A percentile compares a stretch with the other conserved stretches of the same genome.
These are phyloP conservation scores for Lutraria lutraria DNA, from an alignment of 2,888 invertebrate species.

Conservation along the genomic window DNA sequence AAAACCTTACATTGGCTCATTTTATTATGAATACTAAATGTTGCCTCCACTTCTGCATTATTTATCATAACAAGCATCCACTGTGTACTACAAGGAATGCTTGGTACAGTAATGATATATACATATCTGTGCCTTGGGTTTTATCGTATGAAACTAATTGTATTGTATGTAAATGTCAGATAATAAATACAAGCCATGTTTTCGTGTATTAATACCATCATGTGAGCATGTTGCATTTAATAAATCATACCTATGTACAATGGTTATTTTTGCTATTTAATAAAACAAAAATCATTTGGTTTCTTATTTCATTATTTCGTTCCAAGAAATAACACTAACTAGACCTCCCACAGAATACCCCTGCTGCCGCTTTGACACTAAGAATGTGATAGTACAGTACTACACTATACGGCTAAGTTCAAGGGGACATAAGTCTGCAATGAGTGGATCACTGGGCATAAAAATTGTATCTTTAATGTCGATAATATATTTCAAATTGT, in stretches of 20 bases:
- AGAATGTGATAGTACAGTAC: too few species aligned
- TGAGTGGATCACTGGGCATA: too few species aligned
- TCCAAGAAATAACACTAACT: not conserved
- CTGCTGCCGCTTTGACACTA: too few species aligned
- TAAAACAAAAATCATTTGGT: not conserved
- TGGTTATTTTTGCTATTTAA: conserved; percentile 21
- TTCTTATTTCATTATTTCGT: not conserved
- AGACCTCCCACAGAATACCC: too few species aligned
- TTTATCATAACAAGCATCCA: not conserved
- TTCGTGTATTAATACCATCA: too few species aligned
- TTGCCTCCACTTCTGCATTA: not conserved
- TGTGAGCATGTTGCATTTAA: not conserved
- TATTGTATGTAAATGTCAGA: not conserved
- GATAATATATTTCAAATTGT: too few species aligned
- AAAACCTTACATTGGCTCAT: too few species aligned
- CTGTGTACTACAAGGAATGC: not conserved
- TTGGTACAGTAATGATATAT: not conserved
- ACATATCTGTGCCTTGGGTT: not conserved
- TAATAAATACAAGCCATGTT: too few species aligned
- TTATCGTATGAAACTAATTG: not conserved
- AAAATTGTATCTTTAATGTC: too few species aligned
- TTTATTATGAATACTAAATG: not conserved
- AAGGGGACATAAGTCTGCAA: too few species aligned
- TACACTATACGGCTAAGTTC: too few species aligned
- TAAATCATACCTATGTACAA: conserved; percentile 1